Evolutionary conservation across 2,113 vertebrate species (phyloP), one percentile per base, ranked within the genome.

Genomic region (Halcyon malimbica): DNA sequence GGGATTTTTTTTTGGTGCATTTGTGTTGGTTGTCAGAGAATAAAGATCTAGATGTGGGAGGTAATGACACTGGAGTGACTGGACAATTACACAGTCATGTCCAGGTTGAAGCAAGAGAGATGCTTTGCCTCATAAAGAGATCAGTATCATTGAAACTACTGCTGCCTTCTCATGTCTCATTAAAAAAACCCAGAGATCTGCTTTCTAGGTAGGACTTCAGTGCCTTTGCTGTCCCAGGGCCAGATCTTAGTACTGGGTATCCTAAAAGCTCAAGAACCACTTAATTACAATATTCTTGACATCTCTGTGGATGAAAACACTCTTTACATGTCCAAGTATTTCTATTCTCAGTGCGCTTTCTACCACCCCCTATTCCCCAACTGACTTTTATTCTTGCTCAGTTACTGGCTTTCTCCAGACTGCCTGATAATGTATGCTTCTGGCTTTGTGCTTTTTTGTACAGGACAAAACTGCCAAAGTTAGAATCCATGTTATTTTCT

Each of bases 311-410:
- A 37, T 50, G 21, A 59, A 62, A 68, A 83, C 18, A n/a, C 9
- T 24, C 29, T 57, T n/a, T 20, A 62, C 21, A 5, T 24, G 16
- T 39, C 11, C 26, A 74, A 62, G 11, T 42, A 65, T 74, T 48
- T 77, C 23, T 87, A 4, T 65, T 5, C 13, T 73, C 1, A 0
- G 5, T 29, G 18, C 1, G 3, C 23, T 79, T 80, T 75, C n/a
- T 81, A 25, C 6, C 37, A 35, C 5, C 0, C 0, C 41, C 28
- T 11, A 2, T 60, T 73, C 13, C 17, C 23, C 25, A 14, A 13
- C 17, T 39, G 5, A 31, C 8, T 60, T 73, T 68, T 20, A 24
- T 31, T 85, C 44, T 39, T 35, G 19, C 26, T 51, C 1, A 1
- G 3, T 77, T 73, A 39, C 18, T 68, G 44, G 7, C 8, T 67